phyloP scores from a whole-genome alignment of 1,140 invertebrate genomes.

The Trichonephila inaurata region DNA sequence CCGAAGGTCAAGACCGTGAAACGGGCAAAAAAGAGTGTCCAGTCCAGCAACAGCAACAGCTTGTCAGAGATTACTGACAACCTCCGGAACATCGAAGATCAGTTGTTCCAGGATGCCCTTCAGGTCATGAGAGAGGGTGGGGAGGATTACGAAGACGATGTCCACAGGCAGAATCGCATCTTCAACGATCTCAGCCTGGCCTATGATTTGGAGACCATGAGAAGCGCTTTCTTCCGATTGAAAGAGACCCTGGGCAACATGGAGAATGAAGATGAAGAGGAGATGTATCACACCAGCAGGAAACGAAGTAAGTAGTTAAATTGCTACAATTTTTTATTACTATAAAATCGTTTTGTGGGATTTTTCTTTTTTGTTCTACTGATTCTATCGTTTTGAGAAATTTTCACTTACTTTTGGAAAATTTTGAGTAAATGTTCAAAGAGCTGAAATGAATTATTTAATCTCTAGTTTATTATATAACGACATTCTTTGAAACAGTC shows the following conservation, averaged over 20 bases:
- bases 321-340: neutral
- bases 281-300: neutral
- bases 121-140: constrained; percentile 53
- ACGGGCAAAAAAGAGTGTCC: constrained; percentile 39
- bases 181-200: constrained; percentile 63
- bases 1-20: neutral
- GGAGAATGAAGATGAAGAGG: constrained; percentile 55
- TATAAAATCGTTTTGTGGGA: too few species aligned
- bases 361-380: too few species aligned
- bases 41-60: neutral
- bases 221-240: constrained; percentile 64
- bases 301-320: constrained; percentile 59
- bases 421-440: too few species aligned
- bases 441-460: too few species aligned
- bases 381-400: too few species aligned
- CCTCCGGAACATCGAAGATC: constrained; percentile 71
- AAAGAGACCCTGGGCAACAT: constrained; percentile 70
- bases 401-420: too few species aligned
- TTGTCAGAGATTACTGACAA: constrained; percentile 54
- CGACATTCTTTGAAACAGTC: too few species aligned
- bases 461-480: too few species aligned
- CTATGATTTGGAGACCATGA: constrained; percentile 77
- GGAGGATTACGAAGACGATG: constrained; percentile 56
- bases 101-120: constrained; percentile 69
- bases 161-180: constrained; percentile 36